phyloP scores from a whole-genome alignment of 2,113 vertebrate genomes.

The Sigmodon hispidus region DNA sequence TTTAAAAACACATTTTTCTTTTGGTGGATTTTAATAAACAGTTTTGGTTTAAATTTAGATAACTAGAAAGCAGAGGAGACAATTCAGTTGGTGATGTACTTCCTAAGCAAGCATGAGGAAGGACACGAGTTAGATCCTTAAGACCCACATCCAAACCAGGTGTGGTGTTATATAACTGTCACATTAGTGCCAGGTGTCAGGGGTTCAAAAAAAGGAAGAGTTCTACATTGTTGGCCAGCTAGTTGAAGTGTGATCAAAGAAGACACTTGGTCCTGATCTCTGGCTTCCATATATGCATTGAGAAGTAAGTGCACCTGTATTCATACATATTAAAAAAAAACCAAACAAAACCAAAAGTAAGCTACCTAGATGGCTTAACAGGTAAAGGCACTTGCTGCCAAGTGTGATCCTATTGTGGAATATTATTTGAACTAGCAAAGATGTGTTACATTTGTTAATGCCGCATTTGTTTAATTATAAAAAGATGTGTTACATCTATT shows the following conservation, averaged over 20 bases:
- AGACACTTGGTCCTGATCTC: background rate
- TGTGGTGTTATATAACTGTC: background rate
- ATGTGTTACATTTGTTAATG: background rate
- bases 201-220: background rate
- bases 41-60: constrained; percentile 23
- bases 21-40: constrained; percentile 1
- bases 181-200: background rate
- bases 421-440: background rate
- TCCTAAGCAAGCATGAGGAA: background rate
- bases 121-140: background rate
- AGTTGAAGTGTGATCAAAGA: background rate
- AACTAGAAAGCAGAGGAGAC: background rate
- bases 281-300: background rate
- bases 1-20: background rate
- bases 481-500: background rate
- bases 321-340: background rate
- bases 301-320: background rate
- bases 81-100: background rate
- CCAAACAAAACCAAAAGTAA: background rate
- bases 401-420: background rate
- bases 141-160: too few relatives aligned
- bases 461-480: background rate
- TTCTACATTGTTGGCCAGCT: too few relatives aligned
- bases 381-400: background rate
- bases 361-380: background rate